Percentiles rank a stretch among this genome's conserved stretches.
Conservation (phyloP, 2,888 invertebrate species). For the Andrena bicolor region DNA sequence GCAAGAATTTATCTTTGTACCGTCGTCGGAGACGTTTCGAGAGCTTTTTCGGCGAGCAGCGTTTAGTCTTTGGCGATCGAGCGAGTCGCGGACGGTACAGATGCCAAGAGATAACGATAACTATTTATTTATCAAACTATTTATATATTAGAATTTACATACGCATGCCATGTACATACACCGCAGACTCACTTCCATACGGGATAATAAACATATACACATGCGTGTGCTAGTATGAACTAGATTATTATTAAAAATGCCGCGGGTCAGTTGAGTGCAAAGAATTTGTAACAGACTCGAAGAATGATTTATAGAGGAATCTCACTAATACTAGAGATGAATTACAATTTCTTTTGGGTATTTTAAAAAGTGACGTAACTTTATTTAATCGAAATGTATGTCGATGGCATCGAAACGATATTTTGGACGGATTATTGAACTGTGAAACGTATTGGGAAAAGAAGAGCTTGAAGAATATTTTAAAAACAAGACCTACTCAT, state of each 20-base stretch:
- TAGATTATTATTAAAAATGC: constrained; percentile 19
- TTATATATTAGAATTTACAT: constrained; percentile 67
- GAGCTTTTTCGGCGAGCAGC: constrained; percentile 11
- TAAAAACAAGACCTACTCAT: background rate
- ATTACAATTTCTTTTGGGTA: background rate
- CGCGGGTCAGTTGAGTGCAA: background rate
- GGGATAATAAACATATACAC: constrained; percentile 31
- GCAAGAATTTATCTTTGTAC: constrained; percentile 44
- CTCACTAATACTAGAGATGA: background rate
- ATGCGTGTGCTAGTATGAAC: constrained; percentile 23
- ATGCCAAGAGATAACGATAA: constrained; percentile 49
- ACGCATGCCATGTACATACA: constrained; percentile 36
- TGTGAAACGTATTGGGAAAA: background rate
- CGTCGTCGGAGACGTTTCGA: constrained; percentile 37
- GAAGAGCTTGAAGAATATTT: background rate
- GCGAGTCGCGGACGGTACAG: constrained; percentile 33
- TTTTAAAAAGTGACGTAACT: background rate
- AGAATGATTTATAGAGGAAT: background rate
- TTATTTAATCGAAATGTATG: background rate
- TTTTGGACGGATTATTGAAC: background rate
- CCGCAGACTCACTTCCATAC: constrained; percentile 15
- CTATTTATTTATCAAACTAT: constrained; percentile 74
- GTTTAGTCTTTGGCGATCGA: constrained; percentile 24
- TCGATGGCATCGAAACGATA: background rate
- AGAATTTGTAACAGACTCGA: constrained; percentile 21